Conservation (phyloP, 53 echinoderm and acorn worm species). For the Luidia sarsii region DNA sequence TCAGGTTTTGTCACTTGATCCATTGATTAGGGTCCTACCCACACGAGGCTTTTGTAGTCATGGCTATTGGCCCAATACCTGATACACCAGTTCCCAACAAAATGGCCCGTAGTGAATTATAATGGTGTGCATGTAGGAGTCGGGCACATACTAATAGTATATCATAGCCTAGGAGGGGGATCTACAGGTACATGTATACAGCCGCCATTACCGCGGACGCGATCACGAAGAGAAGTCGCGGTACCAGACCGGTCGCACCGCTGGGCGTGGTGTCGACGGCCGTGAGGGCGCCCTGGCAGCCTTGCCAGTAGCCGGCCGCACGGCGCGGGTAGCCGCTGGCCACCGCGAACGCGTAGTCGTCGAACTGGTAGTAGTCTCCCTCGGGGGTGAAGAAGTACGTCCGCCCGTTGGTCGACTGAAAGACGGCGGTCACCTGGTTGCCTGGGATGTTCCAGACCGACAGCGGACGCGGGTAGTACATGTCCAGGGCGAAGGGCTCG, state of each 20-base stretch:
- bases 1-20: too few species aligned
- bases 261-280: not conserved
- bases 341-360: slow-evolving; percentile 56
- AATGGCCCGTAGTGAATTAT: too few species aligned
- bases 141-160: too few species aligned
- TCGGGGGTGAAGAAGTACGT: slow-evolving; percentile 83
- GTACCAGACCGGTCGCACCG: not conserved
- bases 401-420: slow-evolving; percentile 67
- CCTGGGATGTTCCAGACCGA: slow-evolving; percentile 73
- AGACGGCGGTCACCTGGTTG: slow-evolving; percentile 51
- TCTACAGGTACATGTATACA: not conserved
- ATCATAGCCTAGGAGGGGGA: too few species aligned
- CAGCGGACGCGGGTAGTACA: slow-evolving; percentile 73
- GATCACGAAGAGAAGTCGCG: slow-evolving; percentile 19
- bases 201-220: not conserved
- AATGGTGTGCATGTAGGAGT: too few species aligned
- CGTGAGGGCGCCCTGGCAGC: slow-evolving; percentile 37
- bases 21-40: too few species aligned
- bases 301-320: slow-evolving; percentile 69
- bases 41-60: too few species aligned
- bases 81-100: too few species aligned
- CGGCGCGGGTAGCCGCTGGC: slow-evolving; percentile 66
- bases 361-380: slow-evolving; percentile 71
- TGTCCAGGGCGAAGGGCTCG: too few species aligned
- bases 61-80: too few species aligned